Percentiles rank a stretch among this genome's conserved stretches.
Conservation (phyloP, 2,113 vertebrate species). For the Polypterus bichir region DNA sequence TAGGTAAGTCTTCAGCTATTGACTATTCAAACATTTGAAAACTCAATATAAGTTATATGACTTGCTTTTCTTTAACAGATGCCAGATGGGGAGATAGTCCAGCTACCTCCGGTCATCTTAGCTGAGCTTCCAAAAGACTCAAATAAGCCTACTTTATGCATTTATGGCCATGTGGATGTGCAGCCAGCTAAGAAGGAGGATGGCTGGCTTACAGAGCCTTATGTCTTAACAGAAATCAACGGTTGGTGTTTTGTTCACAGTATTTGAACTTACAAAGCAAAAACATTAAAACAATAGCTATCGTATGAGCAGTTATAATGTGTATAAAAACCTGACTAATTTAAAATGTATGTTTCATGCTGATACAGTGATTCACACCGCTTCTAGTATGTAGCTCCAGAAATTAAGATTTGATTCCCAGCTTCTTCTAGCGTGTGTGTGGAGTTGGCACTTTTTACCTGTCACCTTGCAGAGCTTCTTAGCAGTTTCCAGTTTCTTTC, state of each 20-base stretch:
- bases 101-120: constrained; percentile 44
- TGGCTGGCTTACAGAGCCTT: constrained; percentile 52
- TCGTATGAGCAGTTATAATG: no score
- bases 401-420: no score
- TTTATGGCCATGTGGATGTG: constrained; percentile 62
- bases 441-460: no score
- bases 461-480: no score
- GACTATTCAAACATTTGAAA: not conserved
- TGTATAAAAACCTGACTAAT: no score
- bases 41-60: not conserved
- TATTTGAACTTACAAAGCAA: not conserved
- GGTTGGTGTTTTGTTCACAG: constrained; percentile 28
- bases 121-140: constrained; percentile 43
- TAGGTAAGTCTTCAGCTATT: not conserved
- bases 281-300: no score
- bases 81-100: constrained; percentile 35
- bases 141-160: constrained; percentile 46
- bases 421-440: no score
- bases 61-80: constrained; percentile 29
- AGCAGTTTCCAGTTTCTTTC: no score
- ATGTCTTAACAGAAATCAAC: constrained; percentile 38
- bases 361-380: no score
- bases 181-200: constrained; percentile 53
- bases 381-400: no score
- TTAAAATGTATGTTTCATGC: no score